Evolutionary conservation across 2,797 vertebrate species (phyloP).

Genomic region (Danio albolineatus): DNA sequence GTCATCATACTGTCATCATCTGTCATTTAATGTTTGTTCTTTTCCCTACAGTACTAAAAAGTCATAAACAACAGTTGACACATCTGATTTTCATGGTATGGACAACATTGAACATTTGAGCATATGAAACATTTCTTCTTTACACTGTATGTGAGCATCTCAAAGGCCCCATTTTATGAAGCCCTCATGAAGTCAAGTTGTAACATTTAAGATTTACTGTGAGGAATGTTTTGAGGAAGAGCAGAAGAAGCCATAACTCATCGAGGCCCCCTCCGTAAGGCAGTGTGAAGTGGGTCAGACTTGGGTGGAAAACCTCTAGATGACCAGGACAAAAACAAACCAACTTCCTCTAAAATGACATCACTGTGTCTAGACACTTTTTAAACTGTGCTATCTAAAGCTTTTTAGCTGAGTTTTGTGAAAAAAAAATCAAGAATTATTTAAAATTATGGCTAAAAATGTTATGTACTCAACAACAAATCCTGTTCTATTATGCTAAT

Average conservation of each 20-base stretch:
- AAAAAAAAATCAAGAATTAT: no score
- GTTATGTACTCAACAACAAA: neutral
- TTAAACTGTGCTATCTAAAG: slow-evolving; percentile 61
- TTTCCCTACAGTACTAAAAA: neutral
- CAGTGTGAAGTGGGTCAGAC: slow-evolving; percentile 57
- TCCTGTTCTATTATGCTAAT: no score
- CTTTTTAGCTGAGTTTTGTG: neutral
- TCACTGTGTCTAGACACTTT: slow-evolving; percentile 67
- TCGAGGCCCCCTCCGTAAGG: slow-evolving; percentile 21
- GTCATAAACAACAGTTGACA: neutral
- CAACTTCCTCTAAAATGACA: slow-evolving; percentile 69
- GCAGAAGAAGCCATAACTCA: slow-evolving; percentile 44
- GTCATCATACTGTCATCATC: no score
- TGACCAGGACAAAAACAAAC: slow-evolving; percentile 65
- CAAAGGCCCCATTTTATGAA: neutral
- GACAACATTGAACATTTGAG: neutral
- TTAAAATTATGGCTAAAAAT: no score
- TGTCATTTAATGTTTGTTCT: neutral
- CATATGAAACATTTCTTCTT: neutral
- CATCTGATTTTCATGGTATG: neutral
- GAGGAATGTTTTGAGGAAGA: slow-evolving; percentile 42
- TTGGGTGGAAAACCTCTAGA: slow-evolving; percentile 67
- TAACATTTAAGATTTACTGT: slow-evolving; percentile 40
- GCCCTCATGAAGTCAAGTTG: neutral
- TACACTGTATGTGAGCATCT: neutral